Base-by-base conservation (phyloP, 2,888 invertebrate genomes). In the Perithous albicinctus region DNA sequence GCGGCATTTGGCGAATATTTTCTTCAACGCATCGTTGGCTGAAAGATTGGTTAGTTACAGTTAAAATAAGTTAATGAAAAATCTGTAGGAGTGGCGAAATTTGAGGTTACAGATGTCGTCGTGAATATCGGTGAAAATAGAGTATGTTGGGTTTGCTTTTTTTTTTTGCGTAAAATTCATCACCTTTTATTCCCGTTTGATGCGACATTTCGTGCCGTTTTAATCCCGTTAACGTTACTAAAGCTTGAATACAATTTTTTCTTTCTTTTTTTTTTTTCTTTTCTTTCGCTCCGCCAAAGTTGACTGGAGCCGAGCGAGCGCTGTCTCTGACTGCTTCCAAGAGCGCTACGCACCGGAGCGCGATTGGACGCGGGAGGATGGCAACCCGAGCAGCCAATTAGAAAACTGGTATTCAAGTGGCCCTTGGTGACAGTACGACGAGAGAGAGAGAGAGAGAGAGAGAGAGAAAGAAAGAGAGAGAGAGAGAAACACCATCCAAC, bases 161-260 rank as follows among this genome's bases (percentile, higher is more conserved):
- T n/a, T 54, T 46, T 12, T 23, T 38, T 10, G 63, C 1, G 10
- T 1, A 6, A 5, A 51, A 51, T 15, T 48, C 67, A 18, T 82
- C 74, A 97, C 97, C 97, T 95, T 96, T 96, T 86, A 98, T 97
- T 92, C 97, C 97, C 15, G 97, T 97, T 94, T 97, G 97, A 92
- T 97, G 97, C 91, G 97, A 97, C 97, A 97, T 97, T 92, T 75
- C 66, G 67, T 15, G 29, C n/a, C 2, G 48, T 51, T 75, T 32
- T 59, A 6, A 38, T 35, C 41, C 26, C 26, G 20, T 12, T 10
- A 23, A 43, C 48, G 26, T 18, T 32, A n/a, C 8, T 20, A 32
- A 23, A 41, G 18, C 29, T 56, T 10, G 15, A 26, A 7, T 38
- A 20, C 10, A 75, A 63, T 54, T 64, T 43, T 43, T 32, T 64